Evolutionary conservation across 2,797 vertebrate genomes (phyloP).

Genomic region (Chelmon rostratus): DNA sequence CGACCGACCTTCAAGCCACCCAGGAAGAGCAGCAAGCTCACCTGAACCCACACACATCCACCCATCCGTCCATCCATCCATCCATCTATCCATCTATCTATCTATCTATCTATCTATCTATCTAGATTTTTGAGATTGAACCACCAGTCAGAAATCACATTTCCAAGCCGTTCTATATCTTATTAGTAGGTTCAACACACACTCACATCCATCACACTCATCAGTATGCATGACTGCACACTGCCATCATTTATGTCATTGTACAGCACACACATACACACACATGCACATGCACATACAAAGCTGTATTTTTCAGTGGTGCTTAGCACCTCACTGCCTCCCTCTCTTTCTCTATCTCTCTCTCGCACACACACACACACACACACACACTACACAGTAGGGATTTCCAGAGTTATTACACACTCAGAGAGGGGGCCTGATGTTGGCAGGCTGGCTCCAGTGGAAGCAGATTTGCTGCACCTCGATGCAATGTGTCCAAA

Average conservation of each 20-base stretch:
- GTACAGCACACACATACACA: background rate
- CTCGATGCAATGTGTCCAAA: constrained; percentile 39
- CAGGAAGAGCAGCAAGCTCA: constrained; percentile 31
- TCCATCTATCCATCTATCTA: background rate
- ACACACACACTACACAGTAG: constrained; percentile 40
- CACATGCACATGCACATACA: constrained; percentile 14
- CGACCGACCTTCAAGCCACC: constrained; percentile 33
- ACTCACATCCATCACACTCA: constrained; percentile 5
- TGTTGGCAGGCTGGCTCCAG: constrained; percentile 26
- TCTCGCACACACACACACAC: constrained; percentile 10
- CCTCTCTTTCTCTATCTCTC: background rate
- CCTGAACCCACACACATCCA: constrained; percentile 9
- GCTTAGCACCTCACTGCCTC: constrained; percentile 4
- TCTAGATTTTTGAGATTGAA: background rate
- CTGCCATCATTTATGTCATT: constrained; percentile 22
- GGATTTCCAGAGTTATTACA: constrained; percentile 45
- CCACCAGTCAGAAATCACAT: background rate
- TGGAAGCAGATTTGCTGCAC: constrained; percentile 54
- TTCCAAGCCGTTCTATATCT: constrained; percentile 7
- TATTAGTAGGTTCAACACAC: constrained; percentile 5
- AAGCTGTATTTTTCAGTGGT: background rate
- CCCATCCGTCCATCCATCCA: constrained; percentile 5
- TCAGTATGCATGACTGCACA: constrained; percentile 35
- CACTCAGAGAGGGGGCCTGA: constrained; percentile 35
- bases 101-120: background rate